A percentile compares a stretch with the other conserved stretches of the same genome.
Evolutionary conservation across 2,797 vertebrate genomes (phyloP).

Genomic region (Syngnathus acus): DNA sequence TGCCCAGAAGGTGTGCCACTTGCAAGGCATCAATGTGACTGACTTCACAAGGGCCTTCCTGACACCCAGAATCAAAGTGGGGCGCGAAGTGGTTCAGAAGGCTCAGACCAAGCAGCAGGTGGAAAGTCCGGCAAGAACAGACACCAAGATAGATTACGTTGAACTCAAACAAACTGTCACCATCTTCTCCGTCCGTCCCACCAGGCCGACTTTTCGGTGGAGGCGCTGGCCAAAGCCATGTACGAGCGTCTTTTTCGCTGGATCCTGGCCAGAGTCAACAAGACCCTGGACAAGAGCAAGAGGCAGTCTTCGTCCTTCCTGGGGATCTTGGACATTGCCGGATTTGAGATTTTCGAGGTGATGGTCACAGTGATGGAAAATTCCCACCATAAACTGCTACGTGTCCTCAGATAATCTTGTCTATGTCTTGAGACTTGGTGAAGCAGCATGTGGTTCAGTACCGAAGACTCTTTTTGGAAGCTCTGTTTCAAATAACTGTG

Average conservation of each 20-base stretch:
- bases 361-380: neutral
- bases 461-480: no score
- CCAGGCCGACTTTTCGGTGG: conserved; percentile 89
- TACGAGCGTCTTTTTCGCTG: conserved; percentile 93
- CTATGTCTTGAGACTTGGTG: neutral
- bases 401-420: neutral
- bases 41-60: conserved; percentile 92
- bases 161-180: neutral
- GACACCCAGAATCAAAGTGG: conserved; percentile 93
- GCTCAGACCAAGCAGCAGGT: conserved; percentile 99
- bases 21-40: conserved; percentile 90
- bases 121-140: neutral
- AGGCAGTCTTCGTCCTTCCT: conserved; percentile 89
- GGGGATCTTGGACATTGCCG: conserved; percentile 95
- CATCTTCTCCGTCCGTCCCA: neutral
- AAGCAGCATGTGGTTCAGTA: no score
- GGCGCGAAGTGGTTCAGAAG: conserved; percentile 93
- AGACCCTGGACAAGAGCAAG: conserved; percentile 92
- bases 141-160: neutral
- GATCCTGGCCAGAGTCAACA: conserved; percentile 88
- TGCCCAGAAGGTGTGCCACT: conserved; percentile 94
- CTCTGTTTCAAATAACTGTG: no score
- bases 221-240: conserved; percentile 93
- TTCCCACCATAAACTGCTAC: neutral
- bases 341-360: conserved; percentile 97